These are phyloP conservation scores for Paguma larvata DNA, from an alignment of 2,797 vertebrate genomes.

Conservation along the genomic window DNA sequence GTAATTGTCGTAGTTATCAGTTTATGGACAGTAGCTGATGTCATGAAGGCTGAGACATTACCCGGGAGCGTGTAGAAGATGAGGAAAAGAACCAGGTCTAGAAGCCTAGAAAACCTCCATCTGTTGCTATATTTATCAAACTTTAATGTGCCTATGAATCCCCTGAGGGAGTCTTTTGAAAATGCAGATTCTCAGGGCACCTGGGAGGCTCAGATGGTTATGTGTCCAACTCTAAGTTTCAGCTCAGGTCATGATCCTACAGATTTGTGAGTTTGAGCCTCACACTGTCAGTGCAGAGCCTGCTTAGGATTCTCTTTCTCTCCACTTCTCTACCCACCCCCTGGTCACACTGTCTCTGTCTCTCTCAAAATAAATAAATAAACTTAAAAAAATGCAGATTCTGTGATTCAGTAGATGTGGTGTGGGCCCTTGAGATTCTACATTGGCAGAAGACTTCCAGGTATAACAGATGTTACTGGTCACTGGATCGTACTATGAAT, in stretches of 20 bases:
- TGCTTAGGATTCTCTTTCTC: no score
- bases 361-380: no score
- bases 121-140: neutral
- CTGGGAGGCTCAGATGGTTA: no score
- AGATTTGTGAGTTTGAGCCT: no score
- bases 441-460: neutral
- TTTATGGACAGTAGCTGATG: neutral
- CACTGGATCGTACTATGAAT: neutral
- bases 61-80: neutral
- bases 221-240: no score
- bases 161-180: neutral
- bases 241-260: no score
- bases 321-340: no score
- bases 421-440: neutral
- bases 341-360: no score
- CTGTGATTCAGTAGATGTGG: neutral
- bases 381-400: neutral
- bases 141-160: neutral
- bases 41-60: neutral
- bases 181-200: neutral
- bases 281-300: no score
- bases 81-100: neutral
- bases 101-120: neutral
- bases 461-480: neutral
- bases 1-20: neutral